These are phyloP conservation scores for Mobula birostris DNA, from an alignment of 2,113 vertebrate species.

Conservation along the genomic window DNA sequence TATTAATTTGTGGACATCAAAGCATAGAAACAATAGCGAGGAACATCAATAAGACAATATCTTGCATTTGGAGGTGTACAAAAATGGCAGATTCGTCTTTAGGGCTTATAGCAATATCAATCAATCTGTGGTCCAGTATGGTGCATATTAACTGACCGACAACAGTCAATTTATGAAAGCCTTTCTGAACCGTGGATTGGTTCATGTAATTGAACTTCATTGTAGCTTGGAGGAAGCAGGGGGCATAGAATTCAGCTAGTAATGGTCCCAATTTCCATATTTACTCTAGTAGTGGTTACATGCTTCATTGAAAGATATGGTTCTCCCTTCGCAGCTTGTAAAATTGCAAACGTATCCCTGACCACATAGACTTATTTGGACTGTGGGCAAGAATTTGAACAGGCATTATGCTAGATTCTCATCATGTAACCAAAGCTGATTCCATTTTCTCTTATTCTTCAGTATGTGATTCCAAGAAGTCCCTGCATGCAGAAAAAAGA, in stretches of 20 bases:
- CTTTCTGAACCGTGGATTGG: not conserved
- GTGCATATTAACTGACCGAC: not conserved
- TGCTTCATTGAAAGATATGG: not conserved
- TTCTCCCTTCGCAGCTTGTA: not conserved
- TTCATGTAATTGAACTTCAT: not conserved
- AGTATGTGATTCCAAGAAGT: not conserved
- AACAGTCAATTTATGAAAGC: not conserved
- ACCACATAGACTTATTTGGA: not conserved
- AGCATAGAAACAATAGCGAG: not conserved
- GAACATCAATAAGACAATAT: not conserved
- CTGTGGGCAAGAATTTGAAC: not conserved
- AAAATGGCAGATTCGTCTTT: not conserved
- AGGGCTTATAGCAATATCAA: no score
- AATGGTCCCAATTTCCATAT: not conserved
- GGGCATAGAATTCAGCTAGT: not conserved
- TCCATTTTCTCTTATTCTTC: not conserved
- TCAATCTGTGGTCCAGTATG: no score
- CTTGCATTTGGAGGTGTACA: not conserved
- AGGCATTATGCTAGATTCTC: not conserved
- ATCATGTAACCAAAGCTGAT: not conserved
- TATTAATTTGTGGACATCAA: not conserved
- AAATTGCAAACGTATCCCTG: not conserved
- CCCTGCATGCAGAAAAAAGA: not conserved
- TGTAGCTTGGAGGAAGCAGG: not conserved
- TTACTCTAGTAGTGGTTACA: not conserved